Evolutionary conservation across 2,797 vertebrate genomes (phyloP).

Genomic region (Notolabrus celidotus): DNA sequence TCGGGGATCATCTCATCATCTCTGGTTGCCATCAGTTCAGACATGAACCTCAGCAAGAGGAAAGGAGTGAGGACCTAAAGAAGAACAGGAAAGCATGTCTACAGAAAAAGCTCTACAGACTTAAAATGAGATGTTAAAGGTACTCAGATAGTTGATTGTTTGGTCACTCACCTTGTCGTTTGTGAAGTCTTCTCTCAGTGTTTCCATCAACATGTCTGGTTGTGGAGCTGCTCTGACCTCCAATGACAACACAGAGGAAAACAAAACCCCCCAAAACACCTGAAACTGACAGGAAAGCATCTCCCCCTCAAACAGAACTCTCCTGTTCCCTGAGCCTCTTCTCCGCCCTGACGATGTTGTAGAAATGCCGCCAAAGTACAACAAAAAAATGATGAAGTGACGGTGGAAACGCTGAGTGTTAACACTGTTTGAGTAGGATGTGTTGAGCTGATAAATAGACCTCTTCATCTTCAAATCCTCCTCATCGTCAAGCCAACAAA

Average conservation of each 20-base stretch:
- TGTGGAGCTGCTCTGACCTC: constrained; percentile 60
- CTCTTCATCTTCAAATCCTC: constrained; percentile 61
- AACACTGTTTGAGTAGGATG: not conserved
- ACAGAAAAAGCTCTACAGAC: too few species aligned
- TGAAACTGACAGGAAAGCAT: constrained; percentile 76
- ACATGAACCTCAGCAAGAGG: constrained; percentile 74
- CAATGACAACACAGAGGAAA: constrained; percentile 64
- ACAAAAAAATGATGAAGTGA: not conserved
- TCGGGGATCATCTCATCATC: constrained; percentile 33
- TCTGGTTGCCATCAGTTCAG: constrained; percentile 55
- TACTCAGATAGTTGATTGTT: not conserved
- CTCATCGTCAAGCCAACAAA: constrained; percentile 48
- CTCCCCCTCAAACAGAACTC: constrained; percentile 37
- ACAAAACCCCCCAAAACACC: constrained; percentile 68
- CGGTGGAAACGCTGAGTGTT: not conserved
- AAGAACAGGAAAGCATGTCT: not conserved
- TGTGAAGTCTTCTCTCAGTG: constrained; percentile 57
- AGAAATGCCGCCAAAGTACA: not conserved
- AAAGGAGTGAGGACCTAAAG: constrained; percentile 70
- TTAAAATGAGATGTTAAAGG: not conserved
- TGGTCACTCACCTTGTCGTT: constrained; percentile 71
- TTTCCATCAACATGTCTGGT: constrained; percentile 59
- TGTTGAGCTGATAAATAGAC: constrained; percentile 66
- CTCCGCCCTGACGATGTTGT: not conserved
- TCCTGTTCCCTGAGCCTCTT: rapidly evolving